phyloP scores from a whole-genome alignment of 2,797 vertebrate species.

The Rhincodon typus region DNA sequence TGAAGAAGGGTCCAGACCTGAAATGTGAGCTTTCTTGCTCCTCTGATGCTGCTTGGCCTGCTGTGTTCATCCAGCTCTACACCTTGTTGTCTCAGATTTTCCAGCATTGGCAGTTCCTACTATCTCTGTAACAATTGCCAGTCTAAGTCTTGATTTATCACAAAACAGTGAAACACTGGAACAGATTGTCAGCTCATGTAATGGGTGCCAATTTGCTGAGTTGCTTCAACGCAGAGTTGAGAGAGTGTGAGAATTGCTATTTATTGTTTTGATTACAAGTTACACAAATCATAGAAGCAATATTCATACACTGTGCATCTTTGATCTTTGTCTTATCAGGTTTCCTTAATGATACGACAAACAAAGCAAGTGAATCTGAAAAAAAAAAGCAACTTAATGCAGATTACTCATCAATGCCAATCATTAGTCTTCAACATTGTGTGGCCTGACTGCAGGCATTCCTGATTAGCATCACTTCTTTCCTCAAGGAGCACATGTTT shows the following conservation, averaged over 20 bases:
- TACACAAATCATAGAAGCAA: not conserved
- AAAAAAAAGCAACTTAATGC: not conserved
- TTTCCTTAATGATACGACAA: not conserved
- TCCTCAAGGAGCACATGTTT: not conserved
- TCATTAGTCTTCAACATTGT: not conserved
- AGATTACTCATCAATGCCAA: not conserved
- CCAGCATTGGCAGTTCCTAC: too few species aligned
- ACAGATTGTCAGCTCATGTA: not conserved
- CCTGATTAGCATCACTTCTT: not conserved
- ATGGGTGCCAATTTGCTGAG: not conserved
- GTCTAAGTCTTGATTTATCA: too few species aligned
- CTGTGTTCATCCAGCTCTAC: too few species aligned
- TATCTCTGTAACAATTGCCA: too few species aligned
- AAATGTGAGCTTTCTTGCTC: too few species aligned
- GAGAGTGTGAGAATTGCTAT: too few species aligned
- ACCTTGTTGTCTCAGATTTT: too few species aligned
- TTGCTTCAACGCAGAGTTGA: not conserved
- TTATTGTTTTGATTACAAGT: conserved; percentile 3
- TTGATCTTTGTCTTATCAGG: not conserved
- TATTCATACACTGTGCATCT: not conserved
- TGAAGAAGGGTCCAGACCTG: too few species aligned
- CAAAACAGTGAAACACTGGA: not conserved
- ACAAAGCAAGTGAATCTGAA: conserved; percentile 6
- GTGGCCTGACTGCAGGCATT: not conserved
- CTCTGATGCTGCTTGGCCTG: too few species aligned